These are phyloP conservation scores for Calameuta pallipes DNA, from an alignment of 2,888 invertebrate species.

Conservation along the genomic window DNA sequence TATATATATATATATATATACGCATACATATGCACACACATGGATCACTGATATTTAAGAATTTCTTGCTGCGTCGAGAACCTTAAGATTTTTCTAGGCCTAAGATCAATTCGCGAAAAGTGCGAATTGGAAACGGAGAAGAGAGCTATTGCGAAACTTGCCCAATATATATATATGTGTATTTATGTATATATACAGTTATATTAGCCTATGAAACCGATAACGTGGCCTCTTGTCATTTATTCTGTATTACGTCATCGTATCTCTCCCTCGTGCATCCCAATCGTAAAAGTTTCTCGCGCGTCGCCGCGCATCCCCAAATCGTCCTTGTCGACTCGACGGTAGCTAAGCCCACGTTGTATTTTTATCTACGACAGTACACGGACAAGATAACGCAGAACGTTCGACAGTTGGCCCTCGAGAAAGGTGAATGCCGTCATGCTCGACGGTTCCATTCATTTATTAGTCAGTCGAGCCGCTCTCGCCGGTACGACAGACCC, in stretches of 20 bases:
- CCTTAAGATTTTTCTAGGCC: neutral
- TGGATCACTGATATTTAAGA: neutral
- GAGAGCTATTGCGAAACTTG: neutral
- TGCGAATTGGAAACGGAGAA: neutral
- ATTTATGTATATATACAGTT: neutral
- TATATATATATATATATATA: neutral
- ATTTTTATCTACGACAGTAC: neutral
- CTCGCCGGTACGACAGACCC: conserved; percentile 23
- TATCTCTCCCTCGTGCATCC: neutral
- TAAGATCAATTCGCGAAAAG: neutral
- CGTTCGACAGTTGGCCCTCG: neutral
- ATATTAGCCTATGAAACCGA: neutral
- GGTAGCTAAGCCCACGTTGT: neutral
- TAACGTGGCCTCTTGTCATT: neutral
- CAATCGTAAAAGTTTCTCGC: neutral
- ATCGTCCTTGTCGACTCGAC: neutral
- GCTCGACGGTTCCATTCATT: conserved; percentile 26
- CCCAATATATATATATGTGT: no score
- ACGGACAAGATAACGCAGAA: neutral
- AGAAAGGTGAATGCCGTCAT: neutral
- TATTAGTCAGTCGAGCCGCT: conserved; percentile 31
- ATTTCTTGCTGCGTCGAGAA: neutral
- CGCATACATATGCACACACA: no score
- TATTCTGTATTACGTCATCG: neutral
- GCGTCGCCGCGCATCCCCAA: neutral